Base-by-base conservation (phyloP, 1,140 invertebrate species). In the Gonioctena quinquepunctata region DNA sequence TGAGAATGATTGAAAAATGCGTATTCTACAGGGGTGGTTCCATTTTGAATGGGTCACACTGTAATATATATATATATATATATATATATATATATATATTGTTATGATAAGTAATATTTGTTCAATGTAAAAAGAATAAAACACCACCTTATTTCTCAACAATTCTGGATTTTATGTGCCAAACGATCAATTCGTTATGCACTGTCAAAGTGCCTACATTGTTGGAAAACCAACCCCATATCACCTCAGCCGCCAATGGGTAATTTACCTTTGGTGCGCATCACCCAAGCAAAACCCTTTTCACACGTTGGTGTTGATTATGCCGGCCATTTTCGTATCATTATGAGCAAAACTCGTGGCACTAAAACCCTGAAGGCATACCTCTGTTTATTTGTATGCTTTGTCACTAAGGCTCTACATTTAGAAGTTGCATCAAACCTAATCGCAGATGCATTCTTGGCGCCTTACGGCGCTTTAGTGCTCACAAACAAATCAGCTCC, bases 391-490 rank as follows among this genome's bases (percentile, higher is more conserved):
- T 26, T 61, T 21, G 25, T 61, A 8, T 61, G 59, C 25, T 7
- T 61, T 6, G 7, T 70, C 0, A 77, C 59, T 7, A 61, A 61
- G 27, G 59, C 59, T 61, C 8, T 61, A 48, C 59, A 61, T 61
- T 33, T 61, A 18, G 59, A 61, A 21, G n/a, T 61, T 26, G 59
- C 42, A 8, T 22, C 66, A 3, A 57, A 68, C 28, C 27, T 68
- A 3, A 26, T 42, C 3, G 23, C 19, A 2, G 61, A 69, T 21
- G 49, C 33, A 18, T 69, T 27, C 6, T 70, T 3, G 62, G 19
- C 6, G 50, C 74, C 7, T 76, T 84, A 5, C 23, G 60, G 22
- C 50, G 81, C 48, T 84, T 84, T 61, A 75, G 73, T 16, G 11
- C 73, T 28, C 28, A 42, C 6, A 6, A n/a, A n/a, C n/a, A n/a